Conservation (phyloP, 2,113 vertebrate species). For the Gambusia affinis region DNA sequence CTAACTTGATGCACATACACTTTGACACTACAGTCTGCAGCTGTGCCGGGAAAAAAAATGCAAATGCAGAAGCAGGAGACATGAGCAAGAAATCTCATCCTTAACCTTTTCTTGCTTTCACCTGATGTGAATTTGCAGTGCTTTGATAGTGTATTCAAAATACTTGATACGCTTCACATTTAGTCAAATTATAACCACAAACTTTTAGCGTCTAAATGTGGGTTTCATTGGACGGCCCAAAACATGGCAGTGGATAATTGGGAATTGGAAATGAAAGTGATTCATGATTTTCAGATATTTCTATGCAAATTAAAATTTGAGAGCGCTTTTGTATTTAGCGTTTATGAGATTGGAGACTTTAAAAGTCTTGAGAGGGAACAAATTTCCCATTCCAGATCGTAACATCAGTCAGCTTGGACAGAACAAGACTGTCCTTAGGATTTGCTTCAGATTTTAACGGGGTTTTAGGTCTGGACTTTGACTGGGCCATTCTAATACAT, state of each 20-base stretch:
- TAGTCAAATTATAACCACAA: background rate
- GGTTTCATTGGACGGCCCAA: background rate
- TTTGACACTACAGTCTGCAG: constrained; percentile 18
- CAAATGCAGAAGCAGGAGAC: constrained; percentile 5
- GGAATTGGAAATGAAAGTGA: background rate
- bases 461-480: no score
- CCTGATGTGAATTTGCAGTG: background rate
- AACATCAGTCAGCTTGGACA: no score
- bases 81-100: background rate
- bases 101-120: background rate
- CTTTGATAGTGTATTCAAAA: background rate
- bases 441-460: no score
- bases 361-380: no score
- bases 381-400: no score
- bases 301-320: no score
- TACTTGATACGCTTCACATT: background rate
- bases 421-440: no score
- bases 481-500: no score
- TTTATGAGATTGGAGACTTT: no score
- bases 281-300: background rate
- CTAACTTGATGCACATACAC: constrained; percentile 25
- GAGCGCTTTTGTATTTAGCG: no score
- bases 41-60: background rate
- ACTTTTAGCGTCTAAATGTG: background rate
- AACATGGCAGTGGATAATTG: background rate